Percentiles rank a stretch among this genome's conserved stretches.
phyloP scores from a whole-genome alignment of 2,888 invertebrate species.

The Monopis laevigella region DNA sequence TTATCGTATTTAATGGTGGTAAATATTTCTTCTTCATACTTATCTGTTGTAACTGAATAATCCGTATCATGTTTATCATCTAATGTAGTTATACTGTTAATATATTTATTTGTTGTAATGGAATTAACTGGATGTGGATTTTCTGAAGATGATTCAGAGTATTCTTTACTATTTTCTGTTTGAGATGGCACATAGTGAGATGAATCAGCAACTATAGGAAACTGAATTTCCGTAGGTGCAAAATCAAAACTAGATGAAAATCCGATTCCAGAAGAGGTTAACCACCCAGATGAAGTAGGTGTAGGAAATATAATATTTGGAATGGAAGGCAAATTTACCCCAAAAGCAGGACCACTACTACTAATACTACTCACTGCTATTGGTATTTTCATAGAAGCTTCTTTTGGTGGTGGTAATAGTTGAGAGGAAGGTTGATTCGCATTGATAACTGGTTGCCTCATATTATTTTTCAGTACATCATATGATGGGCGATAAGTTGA shows the following conservation, averaged over 20 bases:
- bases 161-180: neutral
- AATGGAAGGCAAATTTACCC: slow-evolving; percentile 23
- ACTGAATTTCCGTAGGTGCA: slow-evolving; percentile 41
- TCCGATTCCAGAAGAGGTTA: slow-evolving; percentile 50
- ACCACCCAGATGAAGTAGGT: slow-evolving; percentile 50
- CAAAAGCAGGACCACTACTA: slow-evolving; percentile 26
- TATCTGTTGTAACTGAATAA: neutral
- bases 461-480: slow-evolving; percentile 38
- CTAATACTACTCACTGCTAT: too few species aligned
- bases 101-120: neutral
- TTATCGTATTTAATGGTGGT: too few species aligned
- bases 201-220: slow-evolving; percentile 26
- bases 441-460: slow-evolving; percentile 42
- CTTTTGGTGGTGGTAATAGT: slow-evolving; percentile 45
- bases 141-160: slow-evolving; percentile 1
- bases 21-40: neutral
- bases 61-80: neutral
- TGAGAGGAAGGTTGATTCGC: slow-evolving; percentile 49
- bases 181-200: slow-evolving; percentile 6
- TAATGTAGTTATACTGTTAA: neutral
- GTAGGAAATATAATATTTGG: slow-evolving; percentile 51
- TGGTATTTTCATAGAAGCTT: slow-evolving; percentile 31
- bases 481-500: slow-evolving; percentile 54
- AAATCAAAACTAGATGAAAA: slow-evolving; percentile 53
- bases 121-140: neutral